A percentile compares a stretch with the other conserved stretches of the same genome.
phyloP scores from a whole-genome alignment of 2,888 invertebrate genomes.

The Camponotus fellah region DNA sequence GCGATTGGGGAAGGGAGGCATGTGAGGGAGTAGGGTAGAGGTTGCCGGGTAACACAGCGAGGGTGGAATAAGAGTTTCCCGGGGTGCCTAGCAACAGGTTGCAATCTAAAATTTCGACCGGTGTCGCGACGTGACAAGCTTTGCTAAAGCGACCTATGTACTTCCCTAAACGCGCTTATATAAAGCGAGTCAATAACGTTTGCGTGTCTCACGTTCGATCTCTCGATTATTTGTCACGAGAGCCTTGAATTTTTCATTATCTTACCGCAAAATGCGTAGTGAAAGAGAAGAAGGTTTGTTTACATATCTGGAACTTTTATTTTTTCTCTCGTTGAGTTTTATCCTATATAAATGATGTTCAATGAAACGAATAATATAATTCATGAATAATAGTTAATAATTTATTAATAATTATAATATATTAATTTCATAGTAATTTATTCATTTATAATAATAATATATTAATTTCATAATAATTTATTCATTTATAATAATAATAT shows the following conservation, averaged over 20 bases:
- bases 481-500: too few species aligned
- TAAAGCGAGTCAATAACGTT: slow-evolving; percentile 30
- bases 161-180: slow-evolving; percentile 29
- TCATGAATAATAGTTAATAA: neutral
- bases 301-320: neutral
- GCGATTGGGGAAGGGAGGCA: neutral
- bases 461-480: too few species aligned
- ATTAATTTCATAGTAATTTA: too few species aligned
- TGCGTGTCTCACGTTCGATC: slow-evolving; percentile 42
- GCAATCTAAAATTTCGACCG: slow-evolving; percentile 80
- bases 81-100: slow-evolving; percentile 85
- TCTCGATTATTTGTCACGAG: slow-evolving; percentile 43
- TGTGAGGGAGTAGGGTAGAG: slow-evolving; percentile 41
- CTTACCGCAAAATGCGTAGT: neutral
- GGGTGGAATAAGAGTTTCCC: slow-evolving; percentile 78
- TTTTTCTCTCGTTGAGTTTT: neutral
- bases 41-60: slow-evolving; percentile 73
- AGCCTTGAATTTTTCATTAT: neutral
- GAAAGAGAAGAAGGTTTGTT: neutral
- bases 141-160: neutral
- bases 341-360: neutral
- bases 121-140: slow-evolving; percentile 25
- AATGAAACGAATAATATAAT: neutral
- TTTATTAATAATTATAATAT: too few species aligned
- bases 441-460: too few species aligned